A percentile compares a stretch with the other conserved stretches of the same genome.
phyloP scores from a whole-genome alignment of 2,888 invertebrate species.

The Tricholauxania praeusta region DNA sequence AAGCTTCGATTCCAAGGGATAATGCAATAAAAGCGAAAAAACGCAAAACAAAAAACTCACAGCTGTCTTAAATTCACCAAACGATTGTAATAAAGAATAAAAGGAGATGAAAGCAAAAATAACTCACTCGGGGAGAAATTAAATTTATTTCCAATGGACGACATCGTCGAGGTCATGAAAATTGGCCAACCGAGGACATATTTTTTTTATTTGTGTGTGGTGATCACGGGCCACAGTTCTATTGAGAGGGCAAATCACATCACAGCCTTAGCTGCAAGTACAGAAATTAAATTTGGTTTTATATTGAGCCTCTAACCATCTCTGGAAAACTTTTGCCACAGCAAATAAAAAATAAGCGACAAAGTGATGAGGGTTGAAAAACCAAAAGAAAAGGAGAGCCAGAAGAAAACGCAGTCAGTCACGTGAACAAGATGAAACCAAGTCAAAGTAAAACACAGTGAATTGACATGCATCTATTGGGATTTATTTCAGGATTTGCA shows the following conservation, averaged over 20 bases:
- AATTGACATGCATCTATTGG: background rate
- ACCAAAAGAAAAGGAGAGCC: background rate
- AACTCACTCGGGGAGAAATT: slow-evolving; percentile 30
- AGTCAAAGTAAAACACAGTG: background rate
- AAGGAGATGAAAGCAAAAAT: background rate
- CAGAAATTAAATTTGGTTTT: background rate
- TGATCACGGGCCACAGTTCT: too few relatives aligned
- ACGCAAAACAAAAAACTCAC: background rate
- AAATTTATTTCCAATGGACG: slow-evolving; percentile 31
- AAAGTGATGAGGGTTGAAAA: background rate
- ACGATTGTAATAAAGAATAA: too few relatives aligned
- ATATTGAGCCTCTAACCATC: background rate
- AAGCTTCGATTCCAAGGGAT: background rate
- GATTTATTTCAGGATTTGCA: background rate
- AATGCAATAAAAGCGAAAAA: background rate
- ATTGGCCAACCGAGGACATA: background rate
- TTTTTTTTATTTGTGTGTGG: background rate
- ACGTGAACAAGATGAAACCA: background rate
- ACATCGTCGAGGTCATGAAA: slow-evolving; percentile 4
- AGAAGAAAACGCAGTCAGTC: background rate
- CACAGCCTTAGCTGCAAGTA: background rate
- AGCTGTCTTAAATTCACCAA: background rate
- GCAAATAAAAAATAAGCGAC: too few relatives aligned
- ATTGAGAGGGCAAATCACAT: too few relatives aligned
- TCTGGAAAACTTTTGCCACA: too few relatives aligned